Conservation (phyloP, 2,888 invertebrate genomes). For the Molorchus minor region DNA sequence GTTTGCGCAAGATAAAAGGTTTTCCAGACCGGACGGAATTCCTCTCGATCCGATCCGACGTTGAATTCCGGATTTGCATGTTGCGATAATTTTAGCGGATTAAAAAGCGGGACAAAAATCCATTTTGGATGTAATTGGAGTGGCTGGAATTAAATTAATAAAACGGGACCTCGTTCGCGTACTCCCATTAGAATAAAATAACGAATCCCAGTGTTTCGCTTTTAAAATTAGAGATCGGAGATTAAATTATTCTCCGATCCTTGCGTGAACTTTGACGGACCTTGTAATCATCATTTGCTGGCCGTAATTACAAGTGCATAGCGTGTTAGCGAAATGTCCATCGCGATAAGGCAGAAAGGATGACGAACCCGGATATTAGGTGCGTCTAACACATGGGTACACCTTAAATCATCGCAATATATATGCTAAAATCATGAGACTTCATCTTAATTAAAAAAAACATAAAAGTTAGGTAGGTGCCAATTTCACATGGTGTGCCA, state of each 20-base stretch:
- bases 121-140: slow-evolving; percentile 17
- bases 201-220: slow-evolving; percentile 12
- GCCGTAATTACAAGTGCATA: too few relatives aligned
- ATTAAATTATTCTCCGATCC: not conserved
- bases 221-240: slow-evolving; percentile 20
- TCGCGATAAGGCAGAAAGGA: too few relatives aligned
- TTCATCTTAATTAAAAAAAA: too few relatives aligned
- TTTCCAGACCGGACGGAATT: slow-evolving; percentile 25
- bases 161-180: slow-evolving; percentile 16
- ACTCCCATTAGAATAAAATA: slow-evolving; percentile 26
- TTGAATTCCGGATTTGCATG: slow-evolving; percentile 34
- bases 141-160: slow-evolving; percentile 16
- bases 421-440: too few relatives aligned
- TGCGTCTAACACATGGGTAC: too few relatives aligned
- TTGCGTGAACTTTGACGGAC: not conserved
- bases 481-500: too few relatives aligned
- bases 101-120: slow-evolving; percentile 29
- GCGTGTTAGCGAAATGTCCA: too few relatives aligned
- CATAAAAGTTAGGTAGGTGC: too few relatives aligned
- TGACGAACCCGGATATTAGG: too few relatives aligned
- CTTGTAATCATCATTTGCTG: not conserved
- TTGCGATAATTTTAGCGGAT: slow-evolving; percentile 28
- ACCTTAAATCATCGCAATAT: too few relatives aligned
- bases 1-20: slow-evolving; percentile 12
- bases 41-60: slow-evolving; percentile 25